These are phyloP conservation scores for Alsophila aescularia DNA, from an alignment of 2,888 invertebrate genomes.

Conservation along the genomic window DNA sequence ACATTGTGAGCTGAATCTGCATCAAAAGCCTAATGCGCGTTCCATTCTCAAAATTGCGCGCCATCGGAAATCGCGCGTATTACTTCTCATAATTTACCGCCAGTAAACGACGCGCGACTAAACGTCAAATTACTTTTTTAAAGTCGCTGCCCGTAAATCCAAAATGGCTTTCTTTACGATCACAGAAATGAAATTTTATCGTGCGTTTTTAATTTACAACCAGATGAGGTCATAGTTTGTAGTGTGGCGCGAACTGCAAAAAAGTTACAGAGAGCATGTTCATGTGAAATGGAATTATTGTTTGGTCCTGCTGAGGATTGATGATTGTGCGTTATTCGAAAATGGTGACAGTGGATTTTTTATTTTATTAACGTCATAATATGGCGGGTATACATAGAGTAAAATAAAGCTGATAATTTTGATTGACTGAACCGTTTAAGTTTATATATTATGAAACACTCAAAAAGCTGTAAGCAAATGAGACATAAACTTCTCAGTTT, in stretches of 20 bases:
- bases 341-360: too few relatives aligned
- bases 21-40: conserved; percentile 49
- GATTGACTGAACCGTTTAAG: too few relatives aligned
- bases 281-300: too few relatives aligned
- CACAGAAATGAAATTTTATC: conserved; percentile 50
- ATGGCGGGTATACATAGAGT: too few relatives aligned
- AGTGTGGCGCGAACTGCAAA: conserved; percentile 1
- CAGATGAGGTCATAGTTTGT: conserved; percentile 46
- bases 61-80: conserved; percentile 41
- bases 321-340: too few relatives aligned
- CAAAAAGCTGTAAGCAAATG: too few relatives aligned
- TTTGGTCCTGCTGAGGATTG: too few relatives aligned
- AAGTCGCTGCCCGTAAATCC: conserved; percentile 59
- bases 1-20: conserved; percentile 47
- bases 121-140: conserved; percentile 55
- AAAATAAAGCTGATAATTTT: too few relatives aligned
- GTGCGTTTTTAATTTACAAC: conserved; percentile 56
- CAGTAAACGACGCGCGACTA: conserved; percentile 48
- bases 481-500: too few relatives aligned
- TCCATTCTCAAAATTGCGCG: conserved; percentile 47
- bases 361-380: too few relatives aligned
- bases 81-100: conserved; percentile 52
- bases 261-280: conserved; percentile 1
- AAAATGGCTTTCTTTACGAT: conserved; percentile 73
- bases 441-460: too few relatives aligned